These are phyloP conservation scores for Eupleurogrammus muticus DNA, from an alignment of 2,797 vertebrate species.

Conservation along the genomic window DNA sequence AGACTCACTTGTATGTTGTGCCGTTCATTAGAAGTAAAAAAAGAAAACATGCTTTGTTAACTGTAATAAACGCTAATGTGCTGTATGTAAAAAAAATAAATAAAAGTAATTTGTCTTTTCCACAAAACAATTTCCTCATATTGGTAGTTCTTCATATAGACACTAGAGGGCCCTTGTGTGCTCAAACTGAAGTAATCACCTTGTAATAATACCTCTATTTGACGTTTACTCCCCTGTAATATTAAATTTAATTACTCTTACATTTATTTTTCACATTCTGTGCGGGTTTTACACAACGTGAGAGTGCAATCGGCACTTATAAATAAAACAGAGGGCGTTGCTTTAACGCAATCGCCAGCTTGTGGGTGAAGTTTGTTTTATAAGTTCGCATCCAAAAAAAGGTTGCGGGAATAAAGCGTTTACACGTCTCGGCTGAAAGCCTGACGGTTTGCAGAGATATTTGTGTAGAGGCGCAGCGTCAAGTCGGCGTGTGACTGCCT, in stretches of 20 bases:
- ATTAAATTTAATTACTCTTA: background rate
- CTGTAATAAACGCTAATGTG: constrained; percentile 61
- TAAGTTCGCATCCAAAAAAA: background rate
- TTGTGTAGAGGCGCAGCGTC: constrained; percentile 17
- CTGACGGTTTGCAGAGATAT: background rate
- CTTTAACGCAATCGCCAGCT: constrained; percentile 6
- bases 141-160: constrained; percentile 32
- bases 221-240: background rate
- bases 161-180: constrained; percentile 62
- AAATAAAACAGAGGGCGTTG: background rate
- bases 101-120: constrained; percentile 63
- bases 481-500: constrained; percentile 21
- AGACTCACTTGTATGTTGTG: constrained; percentile 57
- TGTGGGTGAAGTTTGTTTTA: background rate
- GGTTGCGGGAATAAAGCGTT: background rate
- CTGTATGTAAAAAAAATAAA: constrained; percentile 69
- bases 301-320: background rate
- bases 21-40: constrained; percentile 45
- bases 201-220: constrained; percentile 50
- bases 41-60: constrained; percentile 49
- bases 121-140: constrained; percentile 27
- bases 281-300: background rate
- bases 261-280: background rate
- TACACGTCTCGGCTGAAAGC: background rate
- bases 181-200: constrained; percentile 38